phyloP scores from a whole-genome alignment of 2,888 invertebrate genomes.

The Rhamphomyia laevipes region DNA sequence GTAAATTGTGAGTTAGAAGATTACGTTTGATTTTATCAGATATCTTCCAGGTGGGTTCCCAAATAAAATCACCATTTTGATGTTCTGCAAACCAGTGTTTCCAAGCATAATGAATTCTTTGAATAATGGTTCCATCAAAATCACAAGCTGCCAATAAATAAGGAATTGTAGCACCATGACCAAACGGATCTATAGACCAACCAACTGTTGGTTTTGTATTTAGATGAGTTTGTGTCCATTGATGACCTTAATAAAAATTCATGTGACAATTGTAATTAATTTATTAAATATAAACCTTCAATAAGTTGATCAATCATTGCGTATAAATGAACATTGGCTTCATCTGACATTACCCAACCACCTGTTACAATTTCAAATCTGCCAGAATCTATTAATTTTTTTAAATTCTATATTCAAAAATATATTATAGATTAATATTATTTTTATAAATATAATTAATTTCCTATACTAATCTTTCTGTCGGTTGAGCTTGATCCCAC shows the following conservation, averaged over 20 bases:
- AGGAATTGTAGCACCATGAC: conserved; percentile 89
- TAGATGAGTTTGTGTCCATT: conserved; percentile 75
- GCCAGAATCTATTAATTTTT: conserved; percentile 67
- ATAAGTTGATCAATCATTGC: conserved; percentile 85
- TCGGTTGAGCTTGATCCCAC: conserved; percentile 86
- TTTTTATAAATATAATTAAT: not conserved
- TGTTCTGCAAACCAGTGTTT: conserved; percentile 85
- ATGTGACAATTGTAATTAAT: not conserved
- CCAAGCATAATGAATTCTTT: conserved; percentile 90
- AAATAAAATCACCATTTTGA: conserved; percentile 79
- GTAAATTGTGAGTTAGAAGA: conserved; percentile 84
- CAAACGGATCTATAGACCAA: conserved; percentile 97
- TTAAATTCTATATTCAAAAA: conserved; percentile 49
- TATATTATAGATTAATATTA: not conserved
- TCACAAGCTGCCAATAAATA: conserved; percentile 74
- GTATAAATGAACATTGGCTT: conserved; percentile 80
- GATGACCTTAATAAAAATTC: conserved; percentile 56
- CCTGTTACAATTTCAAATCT: conserved; percentile 84
- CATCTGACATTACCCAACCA: conserved; percentile 96
- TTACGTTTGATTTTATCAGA: conserved; percentile 20
- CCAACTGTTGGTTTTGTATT: conserved; percentile 60
- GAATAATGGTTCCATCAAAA: conserved; percentile 79
- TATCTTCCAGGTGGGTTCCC: conserved; percentile 75
- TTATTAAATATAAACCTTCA: conserved; percentile 50
- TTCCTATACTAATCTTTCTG: conserved; percentile 39